These are phyloP conservation scores for Ormyrus rosae DNA, from an alignment of 2,888 invertebrate genomes.

Conservation along the genomic window DNA sequence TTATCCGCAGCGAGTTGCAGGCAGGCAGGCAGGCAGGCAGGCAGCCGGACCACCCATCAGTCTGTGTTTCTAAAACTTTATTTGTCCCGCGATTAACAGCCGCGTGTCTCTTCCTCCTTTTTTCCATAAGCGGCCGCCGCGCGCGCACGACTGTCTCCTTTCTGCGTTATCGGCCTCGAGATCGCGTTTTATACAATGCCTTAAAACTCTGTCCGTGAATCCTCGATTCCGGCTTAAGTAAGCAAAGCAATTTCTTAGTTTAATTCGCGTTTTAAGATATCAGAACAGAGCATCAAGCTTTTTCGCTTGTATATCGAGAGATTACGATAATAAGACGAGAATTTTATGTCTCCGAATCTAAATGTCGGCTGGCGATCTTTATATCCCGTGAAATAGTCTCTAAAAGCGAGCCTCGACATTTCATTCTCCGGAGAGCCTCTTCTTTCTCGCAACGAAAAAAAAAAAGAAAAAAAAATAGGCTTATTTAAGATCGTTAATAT, in stretches of 20 bases:
- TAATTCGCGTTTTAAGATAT: conserved; percentile 47
- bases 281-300: conserved; percentile 44
- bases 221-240: conserved; percentile 4
- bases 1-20: conserved; percentile 27
- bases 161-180: neutral
- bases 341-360: conserved; percentile 47
- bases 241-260: conserved; percentile 40
- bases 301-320: conserved; percentile 53
- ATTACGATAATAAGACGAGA: conserved; percentile 55
- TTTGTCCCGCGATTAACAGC: neutral
- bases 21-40: too few species aligned
- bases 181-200: conserved; percentile 26
- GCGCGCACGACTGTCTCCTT: neutral
- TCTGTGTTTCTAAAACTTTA: conserved; percentile 17
- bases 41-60: conserved; percentile 46
- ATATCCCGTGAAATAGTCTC: conserved; percentile 44
- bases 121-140: neutral
- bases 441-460: neutral
- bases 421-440: neutral
- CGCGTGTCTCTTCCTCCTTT: neutral
- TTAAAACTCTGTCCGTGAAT: conserved; percentile 14
- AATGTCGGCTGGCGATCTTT: conserved; percentile 40
- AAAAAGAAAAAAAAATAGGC: conserved; percentile 22
- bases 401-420: conserved; percentile 38
- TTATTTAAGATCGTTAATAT: conserved; percentile 56